Evolutionary conservation across 2,797 vertebrate genomes (phyloP), one percentile per base, ranked within the genome.

Genomic region (Xerus rutilus): DNA sequence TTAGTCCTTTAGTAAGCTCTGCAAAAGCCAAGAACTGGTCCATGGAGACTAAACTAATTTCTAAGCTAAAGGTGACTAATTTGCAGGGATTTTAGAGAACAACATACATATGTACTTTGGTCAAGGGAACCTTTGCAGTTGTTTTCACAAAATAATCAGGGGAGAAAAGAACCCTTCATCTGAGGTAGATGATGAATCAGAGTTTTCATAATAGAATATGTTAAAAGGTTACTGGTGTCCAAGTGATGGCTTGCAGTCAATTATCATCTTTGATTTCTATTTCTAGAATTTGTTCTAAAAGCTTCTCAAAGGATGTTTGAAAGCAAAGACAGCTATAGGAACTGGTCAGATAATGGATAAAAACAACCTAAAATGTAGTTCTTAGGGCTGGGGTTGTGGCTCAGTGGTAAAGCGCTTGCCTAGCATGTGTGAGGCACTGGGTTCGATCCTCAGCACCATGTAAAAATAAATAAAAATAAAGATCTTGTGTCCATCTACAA

Each of bases 1-100:
- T 93, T 94, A 62, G 84, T 79, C 52, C 90, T 96, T 95, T 87
- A 79, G 77, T 96, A 96, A 94, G 82, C 92, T 91, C 83, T 93
- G 78, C 54, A 91, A 95, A 95, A 94, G 86, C 57, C 89, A 96
- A 91, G 62, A 96, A 94, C 85, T 96, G 78, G 70, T 81, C 65
- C 79, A 85, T 85, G 89, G 83, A 96, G 62, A 93, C 23, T 81
- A 76, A 93, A 96, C 72, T 94, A 86, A 95, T 93, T 91, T 93
- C 59, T 89, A 96, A 96, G 78, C 70, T 91, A 69, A 91, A 93
- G 52, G 64, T 96, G 73, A 94, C 72, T 86, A 82, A 92, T 96
- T 93, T 96, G 18, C 35, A 94, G 62, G 59, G 64, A 90, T 96
- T 93, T 97, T 89, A 92, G 74, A 89, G 54, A 96, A 25, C 64